A percentile compares a stretch with the other conserved stretches of the same genome.
Evolutionary conservation across 1,140 invertebrate species (phyloP).

Genomic region (Aphidius gifuensis): DNA sequence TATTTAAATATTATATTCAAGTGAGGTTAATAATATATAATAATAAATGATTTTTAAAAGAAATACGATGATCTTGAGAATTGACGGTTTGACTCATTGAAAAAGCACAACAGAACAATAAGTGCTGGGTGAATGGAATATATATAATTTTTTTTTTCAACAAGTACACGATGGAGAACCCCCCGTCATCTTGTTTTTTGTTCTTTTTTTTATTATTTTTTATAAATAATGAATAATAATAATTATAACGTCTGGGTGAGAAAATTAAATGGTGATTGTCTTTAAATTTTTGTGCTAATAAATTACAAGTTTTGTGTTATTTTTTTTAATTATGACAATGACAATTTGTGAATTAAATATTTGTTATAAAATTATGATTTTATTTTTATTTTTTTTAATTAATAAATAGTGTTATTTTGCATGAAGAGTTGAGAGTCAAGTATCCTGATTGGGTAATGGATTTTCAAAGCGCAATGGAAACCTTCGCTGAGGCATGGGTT

Average conservation of each 20-base stretch:
- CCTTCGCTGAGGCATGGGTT: slow-evolving; percentile 94
- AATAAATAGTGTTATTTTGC: background rate
- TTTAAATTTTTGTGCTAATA: background rate
- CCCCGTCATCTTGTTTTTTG: background rate
- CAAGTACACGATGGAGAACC: background rate
- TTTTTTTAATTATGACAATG: background rate
- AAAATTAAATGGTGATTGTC: background rate
- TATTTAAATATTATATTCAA: background rate
- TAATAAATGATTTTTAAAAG: too few species aligned
- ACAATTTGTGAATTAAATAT: background rate
- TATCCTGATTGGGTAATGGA: slow-evolving; percentile 66
- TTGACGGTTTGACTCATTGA: slow-evolving; percentile 22
- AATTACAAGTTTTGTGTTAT: too few species aligned
- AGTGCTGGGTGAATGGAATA: slow-evolving; percentile 12
- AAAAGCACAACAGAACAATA: slow-evolving; percentile 6
- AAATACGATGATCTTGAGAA: background rate
- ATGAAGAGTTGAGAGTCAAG: background rate
- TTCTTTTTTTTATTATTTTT: background rate
- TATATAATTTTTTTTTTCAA: background rate
- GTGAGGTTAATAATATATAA: slow-evolving; percentile 5
- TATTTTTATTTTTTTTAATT: background rate
- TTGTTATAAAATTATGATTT: background rate
- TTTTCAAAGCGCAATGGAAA: slow-evolving; percentile 96
- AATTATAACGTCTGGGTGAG: background rate
- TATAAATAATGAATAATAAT: background rate